phyloP scores from a whole-genome alignment of 2,113 vertebrate genomes.

The Pristiophorus japonicus region DNA sequence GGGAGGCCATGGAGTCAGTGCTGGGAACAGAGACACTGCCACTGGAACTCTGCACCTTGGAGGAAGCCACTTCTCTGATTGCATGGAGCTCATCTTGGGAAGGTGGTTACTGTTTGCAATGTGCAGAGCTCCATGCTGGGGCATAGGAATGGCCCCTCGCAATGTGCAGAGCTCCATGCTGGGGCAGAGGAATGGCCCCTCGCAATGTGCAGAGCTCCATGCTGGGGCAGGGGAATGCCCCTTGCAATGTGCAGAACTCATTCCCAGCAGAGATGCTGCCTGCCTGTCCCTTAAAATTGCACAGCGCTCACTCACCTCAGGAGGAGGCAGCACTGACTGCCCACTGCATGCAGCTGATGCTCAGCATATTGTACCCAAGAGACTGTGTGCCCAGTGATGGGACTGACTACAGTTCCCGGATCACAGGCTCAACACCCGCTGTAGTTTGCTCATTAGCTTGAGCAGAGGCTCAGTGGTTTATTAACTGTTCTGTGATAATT shows the following conservation, averaged over 20 bases:
- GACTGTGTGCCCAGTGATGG: neutral
- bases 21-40: too few relatives aligned
- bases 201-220: neutral
- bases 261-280: neutral
- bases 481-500: neutral
- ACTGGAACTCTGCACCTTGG: too few relatives aligned
- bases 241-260: neutral
- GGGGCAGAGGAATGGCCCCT: neutral
- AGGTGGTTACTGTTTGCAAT: neutral
- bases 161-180: neutral
- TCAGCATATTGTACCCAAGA: neutral
- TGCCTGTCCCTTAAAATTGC: neutral
- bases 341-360: neutral
- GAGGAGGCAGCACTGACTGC: neutral
- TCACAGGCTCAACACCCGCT: neutral
- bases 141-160: neutral
- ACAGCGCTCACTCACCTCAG: neutral
- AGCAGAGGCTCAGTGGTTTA: neutral
- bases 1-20: too few relatives aligned
- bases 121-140: neutral
- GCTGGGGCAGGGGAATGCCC: neutral
- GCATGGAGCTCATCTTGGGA: too few relatives aligned
- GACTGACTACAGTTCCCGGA: neutral
- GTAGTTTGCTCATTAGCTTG: neutral
- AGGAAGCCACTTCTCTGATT: too few relatives aligned